Evolutionary conservation across 2,113 vertebrate species (phyloP).

Genomic region (Crotalus helleri): DNA sequence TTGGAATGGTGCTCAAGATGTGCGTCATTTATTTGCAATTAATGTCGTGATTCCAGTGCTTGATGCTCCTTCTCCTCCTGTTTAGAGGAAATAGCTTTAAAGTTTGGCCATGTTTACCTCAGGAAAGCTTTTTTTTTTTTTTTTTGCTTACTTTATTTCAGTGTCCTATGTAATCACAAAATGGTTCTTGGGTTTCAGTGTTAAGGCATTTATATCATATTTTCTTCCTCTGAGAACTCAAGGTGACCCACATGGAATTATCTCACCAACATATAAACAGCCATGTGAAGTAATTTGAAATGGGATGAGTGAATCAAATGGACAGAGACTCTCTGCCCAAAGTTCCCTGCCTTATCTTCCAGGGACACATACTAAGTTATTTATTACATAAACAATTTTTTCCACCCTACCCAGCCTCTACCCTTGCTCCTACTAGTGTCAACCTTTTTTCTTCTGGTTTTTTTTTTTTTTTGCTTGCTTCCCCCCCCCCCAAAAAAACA

Average conservation of each 20-base stretch:
- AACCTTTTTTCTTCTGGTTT: neutral
- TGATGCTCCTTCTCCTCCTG: neutral
- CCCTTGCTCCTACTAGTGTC: neutral
- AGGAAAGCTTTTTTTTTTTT: neutral
- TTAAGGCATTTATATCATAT: neutral
- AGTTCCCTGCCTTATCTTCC: neutral
- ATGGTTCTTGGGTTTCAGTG: neutral
- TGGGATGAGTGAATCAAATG: neutral
- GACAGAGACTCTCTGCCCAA: neutral
- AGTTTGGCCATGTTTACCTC: neutral
- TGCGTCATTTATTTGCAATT: neutral
- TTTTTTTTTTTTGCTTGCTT: neutral
- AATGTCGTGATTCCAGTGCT: neutral
- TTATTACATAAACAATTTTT: neutral
- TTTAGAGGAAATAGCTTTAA: neutral
- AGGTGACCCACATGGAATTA: neutral
- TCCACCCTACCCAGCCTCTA: neutral
- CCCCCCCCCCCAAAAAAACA: neutral
- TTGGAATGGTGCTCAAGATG: neutral
- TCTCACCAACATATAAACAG: neutral
- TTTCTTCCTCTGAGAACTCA: neutral
- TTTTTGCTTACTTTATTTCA: neutral
- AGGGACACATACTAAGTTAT: neutral
- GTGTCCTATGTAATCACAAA: neutral
- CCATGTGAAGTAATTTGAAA: neutral